These are phyloP conservation scores for Eunapius fragilis DNA, from an alignment of 37 sponge, comb jelly and placozoan genomes.

Conservation along the genomic window DNA sequence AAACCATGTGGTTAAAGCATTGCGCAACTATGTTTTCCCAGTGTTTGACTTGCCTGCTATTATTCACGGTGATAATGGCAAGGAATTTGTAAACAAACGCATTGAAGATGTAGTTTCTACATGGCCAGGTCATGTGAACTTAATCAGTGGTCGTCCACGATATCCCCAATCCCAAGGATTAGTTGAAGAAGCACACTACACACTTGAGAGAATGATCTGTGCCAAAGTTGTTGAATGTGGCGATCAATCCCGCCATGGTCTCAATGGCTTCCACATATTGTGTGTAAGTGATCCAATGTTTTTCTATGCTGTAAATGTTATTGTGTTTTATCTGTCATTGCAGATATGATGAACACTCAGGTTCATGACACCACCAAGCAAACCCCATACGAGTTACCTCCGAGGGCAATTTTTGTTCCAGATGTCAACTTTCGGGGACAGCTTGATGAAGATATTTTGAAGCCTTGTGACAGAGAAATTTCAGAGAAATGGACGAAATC, in stretches of 20 bases:
- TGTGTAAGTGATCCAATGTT: slow-evolving; percentile 24
- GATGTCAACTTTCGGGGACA: slow-evolving; percentile 3
- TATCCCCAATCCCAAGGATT: slow-evolving; percentile 40
- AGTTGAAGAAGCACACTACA: slow-evolving; percentile 49
- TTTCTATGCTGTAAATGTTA: not conserved
- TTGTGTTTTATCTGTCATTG: not conserved
- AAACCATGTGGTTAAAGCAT: slow-evolving; percentile 3
- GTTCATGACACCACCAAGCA: slow-evolving; percentile 43
- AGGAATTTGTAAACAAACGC: slow-evolving; percentile 26
- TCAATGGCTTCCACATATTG: slow-evolving; percentile 23
- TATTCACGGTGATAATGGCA: slow-evolving; percentile 32
- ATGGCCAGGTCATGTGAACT: slow-evolving; percentile 19
- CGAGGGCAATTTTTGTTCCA: slow-evolving; percentile 40
- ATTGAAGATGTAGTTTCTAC: not conserved
- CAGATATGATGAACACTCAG: slow-evolving; percentile 53
- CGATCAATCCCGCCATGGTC: slow-evolving; percentile 15
- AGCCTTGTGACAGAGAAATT: too few relatives aligned
- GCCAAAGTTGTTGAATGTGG: slow-evolving; percentile 14
- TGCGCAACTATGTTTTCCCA: slow-evolving; percentile 16
- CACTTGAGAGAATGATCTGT: slow-evolving; percentile 25
- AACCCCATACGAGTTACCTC: slow-evolving; percentile 55
- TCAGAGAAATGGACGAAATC: too few relatives aligned
- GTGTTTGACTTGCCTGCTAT: slow-evolving; percentile 37
- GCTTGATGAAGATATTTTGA: slow-evolving; percentile 36
- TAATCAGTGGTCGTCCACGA: slow-evolving; percentile 48